Conservation (phyloP, 2,113 vertebrate genomes). For the Ivindomyrus marchei region DNA sequence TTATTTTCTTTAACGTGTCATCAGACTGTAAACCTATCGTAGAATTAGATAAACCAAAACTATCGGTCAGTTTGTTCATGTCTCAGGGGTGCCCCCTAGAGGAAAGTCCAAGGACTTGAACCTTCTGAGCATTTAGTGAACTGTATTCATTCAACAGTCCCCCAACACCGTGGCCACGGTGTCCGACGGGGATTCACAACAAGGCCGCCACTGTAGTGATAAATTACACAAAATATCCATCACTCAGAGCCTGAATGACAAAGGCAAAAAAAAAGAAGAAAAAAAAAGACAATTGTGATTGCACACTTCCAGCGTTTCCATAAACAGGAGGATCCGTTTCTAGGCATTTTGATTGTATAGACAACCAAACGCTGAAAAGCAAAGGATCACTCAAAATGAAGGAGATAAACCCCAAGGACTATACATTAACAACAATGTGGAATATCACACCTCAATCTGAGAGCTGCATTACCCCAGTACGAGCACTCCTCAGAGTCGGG, state of each 20-base stretch:
- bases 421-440: conserved; percentile 31
- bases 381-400: conserved; percentile 18
- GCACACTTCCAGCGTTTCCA: neutral
- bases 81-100: conserved; percentile 1
- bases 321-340: neutral
- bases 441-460: conserved; percentile 63
- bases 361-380: neutral
- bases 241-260: neutral
- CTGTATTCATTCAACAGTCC: neutral
- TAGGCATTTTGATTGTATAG: neutral
- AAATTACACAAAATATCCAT: neutral
- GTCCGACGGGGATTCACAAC: neutral
- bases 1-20: neutral
- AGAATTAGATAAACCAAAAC: neutral
- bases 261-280: neutral
- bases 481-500: conserved; percentile 13
- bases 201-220: neutral
- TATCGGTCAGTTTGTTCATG: neutral
- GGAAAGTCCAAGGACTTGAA: neutral
- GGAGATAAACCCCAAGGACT: neutral
- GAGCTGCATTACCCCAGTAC: neutral
- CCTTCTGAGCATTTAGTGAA: neutral
- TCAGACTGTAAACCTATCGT: neutral
- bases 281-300: neutral
- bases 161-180: neutral